phyloP scores from a whole-genome alignment of 2,888 invertebrate species.

The Archips xylosteana region DNA sequence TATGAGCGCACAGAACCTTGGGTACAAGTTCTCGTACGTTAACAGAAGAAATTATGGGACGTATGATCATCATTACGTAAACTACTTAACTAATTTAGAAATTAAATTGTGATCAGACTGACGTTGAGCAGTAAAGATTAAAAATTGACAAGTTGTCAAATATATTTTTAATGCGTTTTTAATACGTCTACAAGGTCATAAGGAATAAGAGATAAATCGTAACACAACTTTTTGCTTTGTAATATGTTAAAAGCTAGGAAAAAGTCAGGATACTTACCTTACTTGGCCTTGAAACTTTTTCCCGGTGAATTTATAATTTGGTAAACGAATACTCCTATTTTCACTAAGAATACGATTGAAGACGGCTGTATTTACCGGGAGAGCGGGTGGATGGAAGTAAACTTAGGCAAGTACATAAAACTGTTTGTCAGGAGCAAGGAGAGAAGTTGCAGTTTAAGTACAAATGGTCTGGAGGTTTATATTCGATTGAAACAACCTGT shows the following conservation, averaged over 20 bases:
- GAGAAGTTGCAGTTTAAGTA: too few relatives aligned
- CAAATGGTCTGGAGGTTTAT: not conserved
- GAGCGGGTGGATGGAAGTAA: too few relatives aligned
- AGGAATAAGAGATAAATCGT: not conserved
- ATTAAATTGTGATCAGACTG: not conserved
- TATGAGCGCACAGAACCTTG: slow-evolving; percentile 11
- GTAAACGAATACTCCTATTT: too few relatives aligned
- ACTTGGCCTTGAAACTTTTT: too few relatives aligned
- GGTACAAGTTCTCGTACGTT: slow-evolving; percentile 2
- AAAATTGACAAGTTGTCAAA: not conserved
- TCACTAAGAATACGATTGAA: too few relatives aligned
- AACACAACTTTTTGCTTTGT: slow-evolving; percentile 3
- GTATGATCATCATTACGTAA: slow-evolving; percentile 22
- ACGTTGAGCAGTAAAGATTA: not conserved
- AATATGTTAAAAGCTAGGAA: not conserved
- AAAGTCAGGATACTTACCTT: not conserved
- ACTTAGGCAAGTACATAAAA: too few relatives aligned
- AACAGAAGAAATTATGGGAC: not conserved
- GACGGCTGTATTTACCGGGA: too few relatives aligned
- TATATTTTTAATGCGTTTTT: not conserved
- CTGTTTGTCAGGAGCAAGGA: too few relatives aligned
- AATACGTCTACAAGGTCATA: not conserved
- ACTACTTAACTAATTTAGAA: slow-evolving; percentile 9
- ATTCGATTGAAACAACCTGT: not conserved
- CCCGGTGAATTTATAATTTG: too few relatives aligned